These are phyloP conservation scores for Andrena marginata DNA, from an alignment of 2,888 invertebrate genomes.

Conservation along the genomic window DNA sequence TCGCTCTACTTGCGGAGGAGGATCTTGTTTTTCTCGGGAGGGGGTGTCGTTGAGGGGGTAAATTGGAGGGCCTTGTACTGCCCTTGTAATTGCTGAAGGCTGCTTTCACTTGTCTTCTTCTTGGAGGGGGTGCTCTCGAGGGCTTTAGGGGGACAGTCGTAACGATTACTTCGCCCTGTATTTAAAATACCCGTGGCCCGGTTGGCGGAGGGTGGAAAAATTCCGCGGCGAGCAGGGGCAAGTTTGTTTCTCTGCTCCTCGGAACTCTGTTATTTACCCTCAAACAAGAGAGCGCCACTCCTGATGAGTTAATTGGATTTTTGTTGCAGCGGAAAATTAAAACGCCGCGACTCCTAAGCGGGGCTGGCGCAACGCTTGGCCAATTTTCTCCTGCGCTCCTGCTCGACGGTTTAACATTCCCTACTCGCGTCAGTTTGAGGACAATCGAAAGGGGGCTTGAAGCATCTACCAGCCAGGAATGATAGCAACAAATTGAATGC, in stretches of 20 bases:
- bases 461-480: background rate
- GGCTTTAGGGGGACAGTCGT: background rate
- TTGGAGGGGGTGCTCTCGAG: background rate
- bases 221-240: slow-evolving; percentile 13
- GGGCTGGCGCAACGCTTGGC: background rate
- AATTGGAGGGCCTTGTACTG: background rate
- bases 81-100: slow-evolving; percentile 25
- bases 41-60: background rate
- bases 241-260: slow-evolving; percentile 21
- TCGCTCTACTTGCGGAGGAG: background rate
- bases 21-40: background rate
- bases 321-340: slow-evolving; percentile 17
- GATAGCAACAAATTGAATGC: too few relatives aligned
- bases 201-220: slow-evolving; percentile 25
- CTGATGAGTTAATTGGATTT: slow-evolving; percentile 51
- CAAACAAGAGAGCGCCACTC: slow-evolving; percentile 28
- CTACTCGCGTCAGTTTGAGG: background rate
- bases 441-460: too few relatives aligned
- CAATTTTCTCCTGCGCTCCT: background rate
- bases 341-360: background rate
- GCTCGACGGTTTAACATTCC: background rate
- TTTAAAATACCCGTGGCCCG: slow-evolving; percentile 10
- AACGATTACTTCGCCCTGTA: slow-evolving; percentile 19
- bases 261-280: slow-evolving; percentile 34
- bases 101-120: background rate